Evolutionary conservation across 2,113 vertebrate species (phyloP), one percentile per base, ranked within the genome.

Genomic region (Podocnemis expansa): DNA sequence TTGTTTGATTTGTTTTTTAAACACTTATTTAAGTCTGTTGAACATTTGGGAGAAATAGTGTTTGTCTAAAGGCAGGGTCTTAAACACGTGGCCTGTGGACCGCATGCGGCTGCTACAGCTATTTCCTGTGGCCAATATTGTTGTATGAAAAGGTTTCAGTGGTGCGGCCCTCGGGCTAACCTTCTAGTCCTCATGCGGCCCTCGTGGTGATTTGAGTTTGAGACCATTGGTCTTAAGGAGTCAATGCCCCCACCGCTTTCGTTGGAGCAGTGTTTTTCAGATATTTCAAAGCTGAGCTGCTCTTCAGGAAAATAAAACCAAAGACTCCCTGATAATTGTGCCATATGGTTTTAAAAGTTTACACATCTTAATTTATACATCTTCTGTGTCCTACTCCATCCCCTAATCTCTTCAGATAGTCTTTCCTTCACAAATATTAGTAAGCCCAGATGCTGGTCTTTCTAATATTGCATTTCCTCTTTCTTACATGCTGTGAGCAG

Each of bases 241-340:
- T 56, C 52, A 82, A 5, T 31, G 52, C 11, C 38, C 79, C 2
- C 85, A 85, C 43, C 4, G 3, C 2, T 92, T 75, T 51, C 5
- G 29, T 87, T 73, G 43, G 51, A 45, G 0, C 29, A 22, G 10
- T 51, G 24, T 38, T 91, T 92, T 91, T 88, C 29, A 22, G 17
- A 38, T 9, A 1, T 38, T 38, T 38, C 17, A 70, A 70, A n/a
- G 34, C 17, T 70, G 34, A 76, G 8, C 0, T 0, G 0, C 70
- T 85, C 75, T 78, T 67, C 14, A 78, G 38, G 31, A 76, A 88
- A 86, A 78, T 70, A 10, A 54, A 82, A 52, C 4, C 6, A 22
- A 82, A n/a, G 17, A 67, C 60, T 17, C 63, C 19, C 63, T 38
- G 17, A 34, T 17, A 67, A 43, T 43, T 43, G 38, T 75, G 21